Evolutionary conservation across 2,797 vertebrate genomes (phyloP), one percentile per base, ranked within the genome.

Genomic region (Pelobates cultripes): DNA sequence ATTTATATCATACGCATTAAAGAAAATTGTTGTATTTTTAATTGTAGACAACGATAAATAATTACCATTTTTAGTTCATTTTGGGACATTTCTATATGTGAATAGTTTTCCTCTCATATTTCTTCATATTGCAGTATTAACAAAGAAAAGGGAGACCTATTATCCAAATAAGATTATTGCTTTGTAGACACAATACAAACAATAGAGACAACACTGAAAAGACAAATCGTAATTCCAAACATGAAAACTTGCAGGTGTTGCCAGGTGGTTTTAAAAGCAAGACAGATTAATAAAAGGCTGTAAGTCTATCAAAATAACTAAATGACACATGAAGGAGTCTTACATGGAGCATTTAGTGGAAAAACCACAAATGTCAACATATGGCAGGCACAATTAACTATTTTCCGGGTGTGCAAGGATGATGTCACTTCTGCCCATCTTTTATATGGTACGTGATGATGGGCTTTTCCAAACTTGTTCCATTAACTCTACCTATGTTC

Each of bases 131-230:
- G n/a, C 14, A 2, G 14, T 28, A 5, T 6, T 6, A 28, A 64
- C 7, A 14, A 64, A 64, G 5, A 40, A 7, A 64, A 64, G 14
- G 61, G 6, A 64, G 61, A 64, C 61, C 2, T 40, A 6, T 40
- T 64, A 28, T 64, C 61, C 61, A 64, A 64, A 64, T 40, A 64
- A 28, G 61, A 64, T 64, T 64, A 64, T 64, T 64, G 15, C 61
- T 64, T 14, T 64, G 61, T 40, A 64, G 61, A 64, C 61, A 64
- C 17, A 64, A 64, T 64, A 17, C 61, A 64, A 64, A 64, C 61
- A 64, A 10, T 8, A 40, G 61, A 40, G 28, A 64, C 61, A 64
- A 64, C 61, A 64, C 61, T 64, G 61, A 40, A 64, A 64, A 64
- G 61, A 64, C 61, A 40, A 28, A 17, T 17, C 6, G 40, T n/a